Evolutionary conservation across 1,140 invertebrate species (phyloP).

Genomic region (Zeugodacus cucurbitae): DNA sequence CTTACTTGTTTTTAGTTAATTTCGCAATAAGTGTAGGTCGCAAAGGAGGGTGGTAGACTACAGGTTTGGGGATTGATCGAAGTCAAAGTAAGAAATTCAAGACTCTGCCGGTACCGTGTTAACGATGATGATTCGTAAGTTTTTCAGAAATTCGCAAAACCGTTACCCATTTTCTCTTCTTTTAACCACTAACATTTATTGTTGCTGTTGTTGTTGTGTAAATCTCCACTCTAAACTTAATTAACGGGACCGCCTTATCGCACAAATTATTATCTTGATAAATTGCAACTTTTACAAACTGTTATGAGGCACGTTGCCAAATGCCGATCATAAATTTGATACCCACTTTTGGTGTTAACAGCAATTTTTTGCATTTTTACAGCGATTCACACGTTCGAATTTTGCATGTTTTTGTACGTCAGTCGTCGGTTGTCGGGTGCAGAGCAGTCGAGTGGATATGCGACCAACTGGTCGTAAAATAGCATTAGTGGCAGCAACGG

Average conservation of each 20-base stretch:
- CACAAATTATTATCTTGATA: constrained; percentile 28
- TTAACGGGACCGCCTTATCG: constrained; percentile 26
- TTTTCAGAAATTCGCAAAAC: not conserved
- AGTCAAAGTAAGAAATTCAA: too few species aligned
- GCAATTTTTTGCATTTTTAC: constrained; percentile 35
- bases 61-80: too few species aligned
- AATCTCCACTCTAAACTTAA: constrained; percentile 18
- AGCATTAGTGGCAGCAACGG: not conserved
- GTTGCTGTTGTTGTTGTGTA: not conserved
- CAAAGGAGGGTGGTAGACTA: too few species aligned
- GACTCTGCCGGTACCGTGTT: too few species aligned
- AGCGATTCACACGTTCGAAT: constrained; percentile 24
- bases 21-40: too few species aligned
- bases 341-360: constrained; percentile 36
- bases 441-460: not conserved
- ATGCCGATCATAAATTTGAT: constrained; percentile 39
- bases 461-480: not conserved
- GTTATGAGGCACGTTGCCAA: constrained; percentile 38
- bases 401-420: not conserved
- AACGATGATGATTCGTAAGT: not conserved
- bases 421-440: not conserved
- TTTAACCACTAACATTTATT: not conserved
- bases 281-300: constrained; percentile 34
- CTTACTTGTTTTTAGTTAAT: too few species aligned
- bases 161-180: not conserved